Evolutionary conservation across 2,797 vertebrate species (phyloP), one percentile per base, ranked within the genome.

Genomic region (Parotocinclus haroldoi): DNA sequence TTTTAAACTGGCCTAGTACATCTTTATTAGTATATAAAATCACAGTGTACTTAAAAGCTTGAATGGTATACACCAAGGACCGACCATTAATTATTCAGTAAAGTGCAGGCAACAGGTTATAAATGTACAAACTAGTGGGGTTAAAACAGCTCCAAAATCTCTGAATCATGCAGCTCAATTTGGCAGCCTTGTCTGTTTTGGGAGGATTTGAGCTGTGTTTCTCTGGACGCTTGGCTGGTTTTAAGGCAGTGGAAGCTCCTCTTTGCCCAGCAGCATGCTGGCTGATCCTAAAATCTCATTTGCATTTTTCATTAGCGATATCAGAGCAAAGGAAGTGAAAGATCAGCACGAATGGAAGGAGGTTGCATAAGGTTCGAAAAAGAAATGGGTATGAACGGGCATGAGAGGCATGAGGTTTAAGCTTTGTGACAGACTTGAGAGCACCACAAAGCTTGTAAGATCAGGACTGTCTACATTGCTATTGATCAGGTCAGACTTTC

Each of bases 291-390:
- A 62, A 72, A 37, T 68, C 55, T 54, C 12, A 71, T 76, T 75
- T 68, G 13, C 53, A 61, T 53, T 58, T 74, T 65, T 73, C 46
- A 66, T 16, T 74, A 58, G 19, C 17, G 13, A 60, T 51, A 67
- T 69, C 54, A 77, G 65, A 77, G 63, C 27, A 63, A 38, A 75
- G 44, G 18, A 17, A 46, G 37, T 59, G 27, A 46, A 51, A 59
- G 50, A 71, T 73, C 75, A 64, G 60, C 57, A 14, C 53, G 68
- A 64, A 63, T 40, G 53, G 58, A 16, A 16, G 48, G 14, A n/a
- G 48, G n/a, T 8, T 14, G 14, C 1, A 16, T 27, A 9, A 50
- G 48, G 48, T 50, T 50, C 3, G 14, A 50, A 50, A 48, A 27
- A 51, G 45, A 10, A 17, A 14, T 10, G 45, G 52, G 19, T 6